phyloP scores from a whole-genome alignment of 1,140 invertebrate species.

The Alviniconcha marisindica region DNA sequence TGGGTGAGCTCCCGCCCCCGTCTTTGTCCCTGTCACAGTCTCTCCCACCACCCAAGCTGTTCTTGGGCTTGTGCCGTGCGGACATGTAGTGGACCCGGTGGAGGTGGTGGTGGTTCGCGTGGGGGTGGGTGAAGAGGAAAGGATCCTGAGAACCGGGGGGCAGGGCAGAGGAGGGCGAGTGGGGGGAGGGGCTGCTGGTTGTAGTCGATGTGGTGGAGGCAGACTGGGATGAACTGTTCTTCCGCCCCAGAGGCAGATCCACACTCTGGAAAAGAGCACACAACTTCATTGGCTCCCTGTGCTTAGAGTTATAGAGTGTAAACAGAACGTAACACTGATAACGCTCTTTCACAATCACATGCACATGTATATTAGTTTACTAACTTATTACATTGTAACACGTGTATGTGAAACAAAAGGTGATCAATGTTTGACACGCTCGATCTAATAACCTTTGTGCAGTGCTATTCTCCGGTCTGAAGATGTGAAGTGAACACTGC shows the following conservation, averaged over 20 bases:
- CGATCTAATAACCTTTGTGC: no score
- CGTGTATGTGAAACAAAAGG: no score
- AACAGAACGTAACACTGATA: no score
- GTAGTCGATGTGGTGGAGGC: slow-evolving; percentile 73
- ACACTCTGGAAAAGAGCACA: slow-evolving; percentile 86
- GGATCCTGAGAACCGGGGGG: slow-evolving; percentile 62
- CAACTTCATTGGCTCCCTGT: no score
- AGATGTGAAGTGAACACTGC: no score
- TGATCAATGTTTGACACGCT: no score
- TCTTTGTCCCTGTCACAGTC: slow-evolving; percentile 31
- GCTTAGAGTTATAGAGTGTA: no score
- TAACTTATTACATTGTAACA: no score
- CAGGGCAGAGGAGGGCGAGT: slow-evolving; percentile 68
- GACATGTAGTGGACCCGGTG: slow-evolving; percentile 78
- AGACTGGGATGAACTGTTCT: slow-evolving; percentile 81
- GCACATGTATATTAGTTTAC: no score
- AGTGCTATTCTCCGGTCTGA: no score
- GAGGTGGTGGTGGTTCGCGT: slow-evolving; percentile 74
- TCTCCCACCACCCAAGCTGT: slow-evolving; percentile 55
- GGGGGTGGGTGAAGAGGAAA: slow-evolving; percentile 58
- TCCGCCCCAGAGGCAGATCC: slow-evolving; percentile 86
- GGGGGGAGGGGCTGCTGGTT: slow-evolving; percentile 78
- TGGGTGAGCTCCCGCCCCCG: slow-evolving; percentile 53
- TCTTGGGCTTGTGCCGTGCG: slow-evolving; percentile 63
- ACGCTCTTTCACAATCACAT: no score